Percentiles rank a stretch among this genome's conserved stretches.
Evolutionary conservation across 2,113 vertebrate genomes (phyloP).

Genomic region (Nothocercus nigrocapillus): DNA sequence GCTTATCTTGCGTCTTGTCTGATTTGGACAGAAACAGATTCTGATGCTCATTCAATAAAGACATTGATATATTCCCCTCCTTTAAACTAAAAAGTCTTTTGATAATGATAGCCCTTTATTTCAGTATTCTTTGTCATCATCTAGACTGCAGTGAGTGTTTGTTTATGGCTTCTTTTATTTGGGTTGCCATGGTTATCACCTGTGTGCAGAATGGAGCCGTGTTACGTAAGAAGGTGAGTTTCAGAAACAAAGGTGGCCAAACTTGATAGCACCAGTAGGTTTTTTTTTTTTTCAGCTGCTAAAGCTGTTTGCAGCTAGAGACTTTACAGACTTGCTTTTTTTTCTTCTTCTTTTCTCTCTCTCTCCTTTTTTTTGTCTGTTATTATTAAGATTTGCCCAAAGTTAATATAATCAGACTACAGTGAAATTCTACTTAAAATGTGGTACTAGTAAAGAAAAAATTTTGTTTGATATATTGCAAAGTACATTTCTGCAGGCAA

Average conservation of each 20-base stretch:
- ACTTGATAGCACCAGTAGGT: not conserved
- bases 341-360: not conserved
- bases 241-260: not conserved
- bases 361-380: not conserved
- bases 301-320: not conserved
- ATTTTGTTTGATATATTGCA: fast-evolving
- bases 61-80: not conserved
- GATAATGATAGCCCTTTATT: constrained; percentile 31
- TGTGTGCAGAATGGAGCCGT: not conserved
- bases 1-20: not conserved
- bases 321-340: not conserved
- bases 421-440: not conserved
- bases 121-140: not conserved
- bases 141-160: not conserved
- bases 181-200: not conserved
- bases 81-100: not conserved
- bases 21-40: not conserved
- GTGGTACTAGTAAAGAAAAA: not conserved
- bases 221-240: not conserved
- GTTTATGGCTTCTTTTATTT: not conserved
- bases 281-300: not conserved
- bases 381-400: not conserved
- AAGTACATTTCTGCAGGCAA: not conserved
- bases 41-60: not conserved
- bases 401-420: not conserved